A percentile compares a stretch with the other conserved stretches of the same genome.
Conservation (phyloP, 1,140 invertebrate genomes). For the Asbolus verrucosus region DNA sequence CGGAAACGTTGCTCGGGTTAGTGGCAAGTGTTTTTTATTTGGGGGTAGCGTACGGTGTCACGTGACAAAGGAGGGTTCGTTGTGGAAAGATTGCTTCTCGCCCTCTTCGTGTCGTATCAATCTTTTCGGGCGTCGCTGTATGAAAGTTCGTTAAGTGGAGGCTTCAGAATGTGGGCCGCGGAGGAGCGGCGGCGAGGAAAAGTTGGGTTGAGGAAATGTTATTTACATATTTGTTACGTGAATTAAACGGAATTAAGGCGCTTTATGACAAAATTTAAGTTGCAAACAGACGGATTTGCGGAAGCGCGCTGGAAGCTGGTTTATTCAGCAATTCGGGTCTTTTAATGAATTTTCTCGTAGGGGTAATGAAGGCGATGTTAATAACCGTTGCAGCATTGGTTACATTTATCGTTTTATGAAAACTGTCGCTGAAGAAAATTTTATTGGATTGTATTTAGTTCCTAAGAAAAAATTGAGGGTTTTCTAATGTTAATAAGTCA, state of each 20-base stretch:
- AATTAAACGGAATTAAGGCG: not conserved
- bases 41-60: slow-evolving; percentile 10
- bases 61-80: slow-evolving; percentile 30
- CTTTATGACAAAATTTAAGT: no score
- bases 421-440: no score
- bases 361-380: no score
- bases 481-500: no score
- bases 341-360: no score
- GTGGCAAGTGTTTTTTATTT: slow-evolving; percentile 58
- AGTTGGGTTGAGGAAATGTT: not conserved
- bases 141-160: slow-evolving; percentile 7
- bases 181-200: not conserved
- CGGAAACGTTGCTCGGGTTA: slow-evolving; percentile 96
- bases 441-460: no score
- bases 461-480: no score
- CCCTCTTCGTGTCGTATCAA: slow-evolving; percentile 27
- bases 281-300: no score
- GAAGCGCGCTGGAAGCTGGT: no score
- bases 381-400: no score
- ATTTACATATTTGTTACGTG: not conserved
- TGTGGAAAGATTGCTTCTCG: slow-evolving; percentile 22
- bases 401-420: no score
- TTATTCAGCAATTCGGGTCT: no score
- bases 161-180: not conserved
- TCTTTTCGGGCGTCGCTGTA: slow-evolving; percentile 3